phyloP scores from a whole-genome alignment of 2,797 vertebrate genomes.

The Microctenopoma stevenorrisi region DNA sequence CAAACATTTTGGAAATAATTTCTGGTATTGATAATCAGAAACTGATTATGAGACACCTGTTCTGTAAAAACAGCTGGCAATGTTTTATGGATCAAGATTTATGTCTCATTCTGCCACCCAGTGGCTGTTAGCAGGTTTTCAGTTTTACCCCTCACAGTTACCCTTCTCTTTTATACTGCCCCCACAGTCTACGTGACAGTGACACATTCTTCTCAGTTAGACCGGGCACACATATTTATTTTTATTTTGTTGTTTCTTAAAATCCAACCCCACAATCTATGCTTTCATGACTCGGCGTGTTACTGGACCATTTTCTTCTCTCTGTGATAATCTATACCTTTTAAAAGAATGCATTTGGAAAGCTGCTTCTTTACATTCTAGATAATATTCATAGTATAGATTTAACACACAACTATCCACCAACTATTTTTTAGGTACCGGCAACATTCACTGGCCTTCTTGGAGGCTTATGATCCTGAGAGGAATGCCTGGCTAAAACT shows the following conservation, averaged over 20 bases:
- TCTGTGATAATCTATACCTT: background rate
- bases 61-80: background rate
- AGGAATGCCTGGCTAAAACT: conserved; percentile 82
- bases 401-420: background rate
- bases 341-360: background rate
- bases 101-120: conserved; percentile 40
- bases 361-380: background rate
- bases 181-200: no score
- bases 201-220: no score
- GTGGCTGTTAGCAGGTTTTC: conserved; percentile 27
- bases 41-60: background rate
- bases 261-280: no score
- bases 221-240: no score
- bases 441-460: conserved; percentile 79
- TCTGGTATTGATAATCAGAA: background rate
- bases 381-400: background rate
- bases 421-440: conserved; percentile 70
- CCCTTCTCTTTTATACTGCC: background rate
- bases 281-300: background rate
- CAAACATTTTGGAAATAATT: background rate
- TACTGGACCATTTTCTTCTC: background rate
- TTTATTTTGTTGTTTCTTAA: no score
- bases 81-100: background rate
- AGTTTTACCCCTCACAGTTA: background rate
- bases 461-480: conserved; percentile 85